Conservation (phyloP, 2,113 vertebrate species). For the Heloderma charlesbogerti region DNA sequence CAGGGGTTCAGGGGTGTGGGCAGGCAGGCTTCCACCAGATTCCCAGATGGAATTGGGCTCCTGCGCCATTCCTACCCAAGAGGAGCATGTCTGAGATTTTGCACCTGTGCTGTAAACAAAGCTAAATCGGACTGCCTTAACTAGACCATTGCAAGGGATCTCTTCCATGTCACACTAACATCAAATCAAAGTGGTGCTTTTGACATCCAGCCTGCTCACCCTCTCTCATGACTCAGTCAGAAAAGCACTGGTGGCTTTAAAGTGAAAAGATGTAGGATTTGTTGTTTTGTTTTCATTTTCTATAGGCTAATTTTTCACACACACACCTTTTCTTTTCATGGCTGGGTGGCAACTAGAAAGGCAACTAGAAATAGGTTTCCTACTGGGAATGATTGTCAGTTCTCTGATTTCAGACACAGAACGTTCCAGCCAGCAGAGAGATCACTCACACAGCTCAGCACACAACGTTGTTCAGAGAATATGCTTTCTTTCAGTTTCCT, state of each 20-base stretch:
- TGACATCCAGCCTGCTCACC: background rate
- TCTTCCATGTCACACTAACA: background rate
- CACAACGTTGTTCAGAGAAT: background rate
- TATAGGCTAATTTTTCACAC: background rate
- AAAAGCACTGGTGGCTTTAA: background rate
- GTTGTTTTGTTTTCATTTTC: background rate
- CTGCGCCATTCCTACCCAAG: no score
- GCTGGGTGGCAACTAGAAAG: background rate
- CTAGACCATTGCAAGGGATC: background rate
- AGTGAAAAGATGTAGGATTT: background rate
- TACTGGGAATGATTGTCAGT: constrained; percentile 23
- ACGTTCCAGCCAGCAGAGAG: background rate
- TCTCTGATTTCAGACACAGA: constrained; percentile 19
- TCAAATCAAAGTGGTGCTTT: background rate
- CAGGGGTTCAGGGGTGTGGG: no score
- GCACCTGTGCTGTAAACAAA: background rate
- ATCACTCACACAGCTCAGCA: background rate
- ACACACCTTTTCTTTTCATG: background rate
- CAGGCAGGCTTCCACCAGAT: no score
- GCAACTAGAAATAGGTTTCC: constrained; percentile 4
- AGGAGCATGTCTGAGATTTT: no score
- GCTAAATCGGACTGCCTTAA: background rate
- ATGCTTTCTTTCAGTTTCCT: background rate
- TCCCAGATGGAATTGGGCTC: no score
- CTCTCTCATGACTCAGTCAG: background rate